These are phyloP conservation scores for Cyprinus carpio DNA, from an alignment of 2,113 vertebrate species.

Conservation along the genomic window DNA sequence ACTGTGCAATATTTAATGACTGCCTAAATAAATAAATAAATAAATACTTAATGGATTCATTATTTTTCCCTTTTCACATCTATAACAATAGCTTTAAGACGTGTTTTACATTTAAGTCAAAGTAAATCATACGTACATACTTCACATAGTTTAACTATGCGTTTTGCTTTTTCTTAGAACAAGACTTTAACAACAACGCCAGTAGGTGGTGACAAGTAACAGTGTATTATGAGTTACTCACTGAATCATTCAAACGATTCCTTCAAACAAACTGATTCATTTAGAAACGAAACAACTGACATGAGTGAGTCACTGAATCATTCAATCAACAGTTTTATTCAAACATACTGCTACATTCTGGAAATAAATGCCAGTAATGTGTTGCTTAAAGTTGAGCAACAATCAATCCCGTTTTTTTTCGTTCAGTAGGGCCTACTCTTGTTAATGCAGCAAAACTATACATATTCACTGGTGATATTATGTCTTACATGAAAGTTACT, in stretches of 20 bases:
- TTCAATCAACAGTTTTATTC: neutral
- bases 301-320: neutral
- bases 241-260: neutral
- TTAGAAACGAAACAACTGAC: neutral
- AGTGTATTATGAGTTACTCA: neutral
- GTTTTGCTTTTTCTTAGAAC: neutral
- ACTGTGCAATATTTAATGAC: too few species aligned
- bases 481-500: neutral
- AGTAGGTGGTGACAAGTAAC: neutral
- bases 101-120: neutral
- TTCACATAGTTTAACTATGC: neutral
- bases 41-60: neutral
- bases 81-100: neutral
- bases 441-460: neutral
- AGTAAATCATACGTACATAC: neutral
- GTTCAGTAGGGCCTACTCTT: neutral
- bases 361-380: neutral
- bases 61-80: neutral
- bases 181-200: neutral
- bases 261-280: neutral
- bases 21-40: neutral
- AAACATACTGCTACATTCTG: neutral
- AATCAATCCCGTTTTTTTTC: neutral
- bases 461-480: neutral
- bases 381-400: neutral